Conservation (phyloP, 2,113 vertebrate species). For the Gila orcuttii region DNA sequence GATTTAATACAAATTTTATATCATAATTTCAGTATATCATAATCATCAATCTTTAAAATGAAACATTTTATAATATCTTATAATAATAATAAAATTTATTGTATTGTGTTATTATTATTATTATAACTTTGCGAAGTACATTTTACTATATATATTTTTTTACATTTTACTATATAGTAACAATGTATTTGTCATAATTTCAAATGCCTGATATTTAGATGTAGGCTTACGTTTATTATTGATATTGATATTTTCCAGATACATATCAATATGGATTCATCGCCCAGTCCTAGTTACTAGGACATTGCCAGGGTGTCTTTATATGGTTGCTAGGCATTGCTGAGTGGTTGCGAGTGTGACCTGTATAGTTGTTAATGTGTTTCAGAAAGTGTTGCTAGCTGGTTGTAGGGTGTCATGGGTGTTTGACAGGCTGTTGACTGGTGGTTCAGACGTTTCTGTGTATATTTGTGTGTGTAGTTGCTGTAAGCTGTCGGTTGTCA, state of each 20-base stretch:
- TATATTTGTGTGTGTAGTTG: neutral
- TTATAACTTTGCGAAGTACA: neutral
- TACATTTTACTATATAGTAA: neutral
- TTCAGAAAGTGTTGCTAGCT: neutral
- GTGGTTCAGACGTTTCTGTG: neutral
- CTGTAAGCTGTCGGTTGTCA: slow-evolving; percentile 37
- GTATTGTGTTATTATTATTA: neutral
- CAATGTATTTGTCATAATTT: neutral
- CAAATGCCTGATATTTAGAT: neutral
- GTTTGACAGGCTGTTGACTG: neutral
- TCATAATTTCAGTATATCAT: no score
- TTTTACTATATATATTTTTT: neutral
- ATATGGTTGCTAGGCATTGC: neutral
- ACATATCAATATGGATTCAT: neutral
- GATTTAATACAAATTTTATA: no score
- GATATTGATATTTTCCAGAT: neutral
- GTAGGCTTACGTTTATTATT: neutral
- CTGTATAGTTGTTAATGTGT: neutral
- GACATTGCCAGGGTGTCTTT: neutral
- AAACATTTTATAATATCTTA: no score
- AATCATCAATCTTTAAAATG: no score
- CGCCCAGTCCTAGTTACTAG: neutral
- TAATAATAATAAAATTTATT: no score
- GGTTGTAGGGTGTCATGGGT: neutral
- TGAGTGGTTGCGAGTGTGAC: no score